Base-by-base conservation (phyloP, 2,113 vertebrate species). In the Corythaixoides concolor region DNA sequence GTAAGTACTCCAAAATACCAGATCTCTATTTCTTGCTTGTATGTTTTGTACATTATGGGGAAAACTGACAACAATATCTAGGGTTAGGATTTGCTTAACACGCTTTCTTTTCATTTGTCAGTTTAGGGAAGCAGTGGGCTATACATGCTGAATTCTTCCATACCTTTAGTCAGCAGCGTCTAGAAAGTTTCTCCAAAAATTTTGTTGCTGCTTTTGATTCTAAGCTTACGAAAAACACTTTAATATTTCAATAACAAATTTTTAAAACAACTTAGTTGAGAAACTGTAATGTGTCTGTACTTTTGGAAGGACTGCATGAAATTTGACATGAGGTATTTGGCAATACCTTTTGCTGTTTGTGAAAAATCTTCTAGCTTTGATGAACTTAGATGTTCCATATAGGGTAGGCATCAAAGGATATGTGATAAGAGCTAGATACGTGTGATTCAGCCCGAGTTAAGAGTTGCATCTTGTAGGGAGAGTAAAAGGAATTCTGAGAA, bases 1-100 rank as follows among this genome's bases (percentile, higher is more conserved):
- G 99, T 99, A 97, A 98, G 99, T 98, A 79, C 16, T 5, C 13
- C 45, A 55, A 69, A 77, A 78, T 59, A 30, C 8, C 8, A 27
- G 16, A 5, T 69, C 24, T 73, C 12, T 73, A 1, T 66, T 72
- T 70, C 39, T 86, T 92, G 33, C 27, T 72, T 86, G 6, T 41
- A 5, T 76, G 6, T 82, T 83, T 76, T 70, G 9, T 69, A 11
- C 8, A 6, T 41, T 52, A 13, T 68, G 53, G 15, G 30, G 20
- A 80, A 88, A 70, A 43, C 43, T 75, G 27, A 35, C 22, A 59
- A 1, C 49, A 45, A 5, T 76, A 55, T 11, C 11, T 37, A n/a
- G 15, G 27, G 28, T 22, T 28, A 16, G 73, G 33, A 55, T 89
- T 89, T 81, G 19, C 18, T 49, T 84, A 45, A 53, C 8, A 5